Evolutionary conservation across 2,888 invertebrate species (phyloP).

Genomic region (Nephrotoma appendiculata): DNA sequence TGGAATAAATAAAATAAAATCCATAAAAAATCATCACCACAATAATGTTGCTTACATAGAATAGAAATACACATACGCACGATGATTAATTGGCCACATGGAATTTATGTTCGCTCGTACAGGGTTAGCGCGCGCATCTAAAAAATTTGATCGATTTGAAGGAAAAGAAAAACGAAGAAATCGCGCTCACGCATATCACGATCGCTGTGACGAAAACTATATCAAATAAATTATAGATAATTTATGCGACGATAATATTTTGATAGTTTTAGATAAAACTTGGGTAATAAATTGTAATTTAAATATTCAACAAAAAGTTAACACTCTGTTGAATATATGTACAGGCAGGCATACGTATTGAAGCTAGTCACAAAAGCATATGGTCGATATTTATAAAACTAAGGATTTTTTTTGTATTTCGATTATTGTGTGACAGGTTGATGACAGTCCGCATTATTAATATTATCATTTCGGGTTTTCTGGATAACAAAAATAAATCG

Average conservation of each 20-base stretch:
- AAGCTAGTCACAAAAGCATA: not conserved
- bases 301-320: not conserved
- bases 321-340: not conserved
- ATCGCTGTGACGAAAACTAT: not conserved
- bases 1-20: not conserved
- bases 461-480: not conserved
- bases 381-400: not conserved
- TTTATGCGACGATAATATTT: not conserved
- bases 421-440: not conserved
- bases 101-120: not conserved
- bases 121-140: not conserved
- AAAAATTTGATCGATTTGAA: not conserved
- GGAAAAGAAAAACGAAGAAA: not conserved
- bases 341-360: no score
- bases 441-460: not conserved
- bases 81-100: not conserved
- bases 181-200: not conserved
- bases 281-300: not conserved
- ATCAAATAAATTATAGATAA: not conserved
- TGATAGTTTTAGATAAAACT: not conserved
- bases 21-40: not conserved
- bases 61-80: not conserved
- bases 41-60: not conserved
- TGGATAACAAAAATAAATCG: not conserved
- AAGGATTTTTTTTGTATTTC: not conserved